Percentiles rank a stretch among this genome's conserved stretches.
Conservation (phyloP, 2,113 vertebrate species). For the Myrmophylax atrothorax region DNA sequence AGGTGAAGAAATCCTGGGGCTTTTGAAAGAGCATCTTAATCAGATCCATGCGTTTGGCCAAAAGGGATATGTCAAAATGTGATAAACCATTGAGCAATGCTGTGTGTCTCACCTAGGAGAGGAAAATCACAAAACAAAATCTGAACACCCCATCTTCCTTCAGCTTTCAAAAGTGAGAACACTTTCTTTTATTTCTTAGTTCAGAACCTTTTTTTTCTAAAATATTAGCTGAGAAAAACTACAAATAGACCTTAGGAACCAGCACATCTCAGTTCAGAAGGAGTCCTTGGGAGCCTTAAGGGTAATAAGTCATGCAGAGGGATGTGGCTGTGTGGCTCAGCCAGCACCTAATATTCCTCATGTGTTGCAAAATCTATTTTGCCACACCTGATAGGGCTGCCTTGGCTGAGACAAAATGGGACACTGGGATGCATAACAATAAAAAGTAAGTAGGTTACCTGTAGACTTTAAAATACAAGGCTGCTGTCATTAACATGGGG, state of each 20-base stretch:
- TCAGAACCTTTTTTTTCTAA: neutral
- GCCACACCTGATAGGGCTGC: neutral
- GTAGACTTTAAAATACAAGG: neutral
- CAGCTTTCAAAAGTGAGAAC: neutral
- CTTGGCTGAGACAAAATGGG: neutral
- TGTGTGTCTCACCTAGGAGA: neutral
- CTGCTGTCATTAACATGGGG: neutral
- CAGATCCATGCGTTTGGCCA: neutral
- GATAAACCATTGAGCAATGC: conserved; percentile 21
- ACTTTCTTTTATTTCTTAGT: neutral
- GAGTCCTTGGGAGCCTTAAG: neutral
- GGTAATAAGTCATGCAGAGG: neutral
- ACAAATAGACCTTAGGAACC: neutral
- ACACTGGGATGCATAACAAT: neutral
- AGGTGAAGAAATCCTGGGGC: neutral
- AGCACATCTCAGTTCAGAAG: neutral
- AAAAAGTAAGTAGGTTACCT: conserved; percentile 28
- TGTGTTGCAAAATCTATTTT: conserved; percentile 9
- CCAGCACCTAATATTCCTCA: neutral
- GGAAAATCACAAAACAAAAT: neutral
- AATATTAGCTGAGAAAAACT: neutral
- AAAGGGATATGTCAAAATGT: conserved; percentile 5
- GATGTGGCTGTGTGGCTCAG: neutral
- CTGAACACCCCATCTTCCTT: neutral
- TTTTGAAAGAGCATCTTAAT: neutral